Percentiles rank a stretch among this genome's conserved stretches.
Conservation (phyloP, 2,797 vertebrate genomes). For the Lepidocolaptes lacrymiger region DNA sequence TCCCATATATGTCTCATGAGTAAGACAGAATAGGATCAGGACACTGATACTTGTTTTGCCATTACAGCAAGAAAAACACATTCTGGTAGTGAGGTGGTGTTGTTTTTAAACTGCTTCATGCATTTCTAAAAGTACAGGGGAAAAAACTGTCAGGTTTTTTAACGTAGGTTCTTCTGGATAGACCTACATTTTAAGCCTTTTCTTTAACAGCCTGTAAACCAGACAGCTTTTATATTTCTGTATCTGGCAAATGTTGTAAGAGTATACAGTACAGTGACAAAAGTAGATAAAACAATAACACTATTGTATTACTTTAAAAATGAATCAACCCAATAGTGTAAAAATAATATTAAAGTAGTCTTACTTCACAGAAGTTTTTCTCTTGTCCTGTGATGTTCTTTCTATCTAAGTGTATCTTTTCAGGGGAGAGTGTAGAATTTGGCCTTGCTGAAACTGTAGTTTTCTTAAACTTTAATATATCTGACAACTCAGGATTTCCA, state of each 20-base stretch:
- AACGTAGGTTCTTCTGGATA: background rate
- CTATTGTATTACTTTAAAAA: background rate
- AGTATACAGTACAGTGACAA: background rate
- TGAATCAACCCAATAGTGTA: background rate
- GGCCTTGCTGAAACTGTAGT: background rate
- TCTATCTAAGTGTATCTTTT: background rate
- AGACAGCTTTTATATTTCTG: background rate
- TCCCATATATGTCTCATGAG: background rate
- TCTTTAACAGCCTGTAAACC: background rate
- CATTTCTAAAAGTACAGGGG: background rate
- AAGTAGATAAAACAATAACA: background rate
- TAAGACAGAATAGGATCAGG: conserved; percentile 11
- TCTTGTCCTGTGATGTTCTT: background rate
- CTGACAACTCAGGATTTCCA: background rate
- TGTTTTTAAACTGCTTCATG: background rate
- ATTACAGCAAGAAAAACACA: background rate
- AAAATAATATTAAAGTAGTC: background rate
- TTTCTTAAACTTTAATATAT: background rate
- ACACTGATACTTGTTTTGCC: background rate
- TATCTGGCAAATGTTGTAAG: background rate
- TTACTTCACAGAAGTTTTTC: background rate
- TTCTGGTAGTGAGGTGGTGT: background rate
- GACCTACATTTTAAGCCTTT: background rate
- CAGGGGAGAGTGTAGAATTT: background rate
- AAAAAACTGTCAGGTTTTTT: background rate